Base-by-base conservation (phyloP, 2,797 vertebrate genomes). In the Xerus rutilus region DNA sequence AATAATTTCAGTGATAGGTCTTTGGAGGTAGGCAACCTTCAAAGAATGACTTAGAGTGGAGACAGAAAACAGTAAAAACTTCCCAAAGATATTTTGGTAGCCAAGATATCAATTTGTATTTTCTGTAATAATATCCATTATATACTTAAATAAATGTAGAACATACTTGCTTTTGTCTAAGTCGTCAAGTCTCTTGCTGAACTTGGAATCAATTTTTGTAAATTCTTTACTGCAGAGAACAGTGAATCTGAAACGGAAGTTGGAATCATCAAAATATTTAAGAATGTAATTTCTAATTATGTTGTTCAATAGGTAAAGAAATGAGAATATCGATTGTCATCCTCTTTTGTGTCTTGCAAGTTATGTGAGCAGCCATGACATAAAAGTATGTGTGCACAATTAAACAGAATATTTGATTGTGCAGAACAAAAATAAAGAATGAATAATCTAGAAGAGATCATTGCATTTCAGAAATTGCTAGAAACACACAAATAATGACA, bases 141-240 rank as follows among this genome's bases (percentile, higher is more conserved):
- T 3, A n/a, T 25, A 30, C 39, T 30, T 15, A 84, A 77, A n/a
- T n/a, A 30, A 20, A 86, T 2, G 8, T 11, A 35, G 13, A 52
- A 96, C 98, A 96, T 98, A 99, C 99, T 99, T 98, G 83, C 97
- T 98, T 96, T 47, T 98, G 98, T 99, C 98, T 77, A 99, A 85
- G 65, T 97, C 97, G 93, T 98, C 97, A 1, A 99, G 97, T 69
- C 98, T 98, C 49, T 98, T 89, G 13, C 99, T 99, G 97, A 99
- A 99, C 32, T 97, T 98, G 67, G 49, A 95, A 82, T 99, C 98
- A 94, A 98, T 97, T 86, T 98, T 95, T 3, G 99, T 99, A 98
- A 99, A 98, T 99, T 99, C 15, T 98, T 94, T 89, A 99, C 98
- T 6, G 99, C 99, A 97, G 99, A 99, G 98, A 99, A 99, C 39